Percentiles rank a stretch among this genome's conserved stretches.
phyloP scores from a whole-genome alignment of 2,888 invertebrate genomes.

The Coelopa pilipes region DNA sequence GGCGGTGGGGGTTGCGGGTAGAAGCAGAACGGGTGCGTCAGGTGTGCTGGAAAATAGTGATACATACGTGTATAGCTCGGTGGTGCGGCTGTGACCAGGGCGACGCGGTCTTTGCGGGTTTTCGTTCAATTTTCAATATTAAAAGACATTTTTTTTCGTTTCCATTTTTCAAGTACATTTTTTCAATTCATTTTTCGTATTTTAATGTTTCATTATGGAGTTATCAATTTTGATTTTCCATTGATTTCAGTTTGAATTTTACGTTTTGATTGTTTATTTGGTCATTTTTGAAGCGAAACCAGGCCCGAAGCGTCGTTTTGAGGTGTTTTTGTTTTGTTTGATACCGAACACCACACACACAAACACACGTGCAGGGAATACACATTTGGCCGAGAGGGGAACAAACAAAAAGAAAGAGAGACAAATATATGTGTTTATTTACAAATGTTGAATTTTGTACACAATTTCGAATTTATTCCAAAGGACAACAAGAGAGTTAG shows the following conservation, averaged over 20 bases:
- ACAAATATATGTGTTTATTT: neutral
- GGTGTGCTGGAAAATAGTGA: slow-evolving; percentile 71
- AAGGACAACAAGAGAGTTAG: neutral
- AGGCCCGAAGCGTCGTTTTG: neutral
- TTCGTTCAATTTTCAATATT: slow-evolving; percentile 3
- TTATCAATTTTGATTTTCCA: too few relatives aligned
- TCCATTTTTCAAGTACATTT: too few relatives aligned
- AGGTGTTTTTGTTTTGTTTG: too few relatives aligned
- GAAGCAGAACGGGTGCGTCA: slow-evolving; percentile 69
- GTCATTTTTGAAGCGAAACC: neutral
- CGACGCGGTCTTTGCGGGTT: slow-evolving; percentile 71
- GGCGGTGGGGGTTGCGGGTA: slow-evolving; percentile 67
- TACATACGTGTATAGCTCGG: slow-evolving; percentile 73
- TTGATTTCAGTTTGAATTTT: too few relatives aligned
- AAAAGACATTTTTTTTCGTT: neutral
- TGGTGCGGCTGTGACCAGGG: slow-evolving; percentile 72
- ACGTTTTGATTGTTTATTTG: too few relatives aligned
- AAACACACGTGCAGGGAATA: slow-evolving; percentile 9
- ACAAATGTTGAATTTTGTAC: slow-evolving; percentile 4
- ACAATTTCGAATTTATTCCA: neutral
- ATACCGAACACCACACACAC: neutral
- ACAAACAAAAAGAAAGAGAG: neutral
- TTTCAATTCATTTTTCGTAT: too few relatives aligned
- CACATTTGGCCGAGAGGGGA: neutral
- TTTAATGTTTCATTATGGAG: too few relatives aligned